A percentile compares a stretch with the other conserved stretches of the same genome.
Evolutionary conservation across 1,140 invertebrate species (phyloP).

Genomic region (Listronotus oregonensis): DNA sequence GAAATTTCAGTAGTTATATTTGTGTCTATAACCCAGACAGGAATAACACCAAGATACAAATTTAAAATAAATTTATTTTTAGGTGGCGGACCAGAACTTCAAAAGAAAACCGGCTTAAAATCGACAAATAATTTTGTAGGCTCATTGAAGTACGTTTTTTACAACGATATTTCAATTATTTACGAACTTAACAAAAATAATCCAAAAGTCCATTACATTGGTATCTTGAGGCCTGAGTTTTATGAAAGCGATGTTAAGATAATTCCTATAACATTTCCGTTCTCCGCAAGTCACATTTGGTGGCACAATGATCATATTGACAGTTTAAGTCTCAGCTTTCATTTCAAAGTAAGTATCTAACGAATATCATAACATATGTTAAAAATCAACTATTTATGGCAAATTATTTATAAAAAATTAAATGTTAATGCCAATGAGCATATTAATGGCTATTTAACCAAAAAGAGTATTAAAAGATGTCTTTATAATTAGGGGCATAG

Average conservation of each 20-base stretch:
- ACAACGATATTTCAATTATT: constrained; percentile 88
- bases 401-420: too few relatives aligned
- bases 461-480: too few relatives aligned
- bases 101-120: constrained; percentile 75
- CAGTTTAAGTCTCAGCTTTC: constrained; percentile 79
- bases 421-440: too few relatives aligned
- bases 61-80: neutral
- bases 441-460: neutral
- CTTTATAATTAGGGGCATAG: too few relatives aligned
- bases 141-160: constrained; percentile 89
- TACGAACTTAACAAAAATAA: constrained; percentile 83
- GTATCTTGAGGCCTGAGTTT: constrained; percentile 80
- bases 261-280: constrained; percentile 91
- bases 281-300: constrained; percentile 85
- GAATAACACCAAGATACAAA: too few relatives aligned
- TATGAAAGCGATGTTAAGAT: constrained; percentile 82
- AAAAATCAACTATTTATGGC: too few relatives aligned
- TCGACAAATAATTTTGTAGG: constrained; percentile 82
- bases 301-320: constrained; percentile 75
- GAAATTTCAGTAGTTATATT: too few relatives aligned
- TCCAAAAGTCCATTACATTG: constrained; percentile 72
- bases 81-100: constrained; percentile 70
- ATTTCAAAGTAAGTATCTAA: constrained; percentile 69
- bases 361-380: too few relatives aligned
- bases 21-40: too few relatives aligned